phyloP scores from a whole-genome alignment of 2,888 invertebrate genomes.

The Acrobasis repandana region DNA sequence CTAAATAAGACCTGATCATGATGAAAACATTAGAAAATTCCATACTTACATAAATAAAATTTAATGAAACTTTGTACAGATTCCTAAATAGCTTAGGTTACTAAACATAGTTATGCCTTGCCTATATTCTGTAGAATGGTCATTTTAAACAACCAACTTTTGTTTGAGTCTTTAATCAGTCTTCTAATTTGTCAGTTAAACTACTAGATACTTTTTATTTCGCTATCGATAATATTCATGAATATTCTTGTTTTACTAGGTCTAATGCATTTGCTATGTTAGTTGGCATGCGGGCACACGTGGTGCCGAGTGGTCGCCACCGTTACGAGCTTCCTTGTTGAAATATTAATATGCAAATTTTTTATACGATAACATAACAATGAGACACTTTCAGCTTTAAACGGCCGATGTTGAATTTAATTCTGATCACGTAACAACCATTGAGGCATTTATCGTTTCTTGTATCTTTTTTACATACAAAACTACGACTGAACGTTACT shows the following conservation, averaged over 20 bases:
- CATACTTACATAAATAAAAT: too few relatives aligned
- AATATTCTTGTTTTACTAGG: slow-evolving; percentile 12
- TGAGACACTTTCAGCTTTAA: slow-evolving; percentile 22
- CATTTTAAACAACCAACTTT: too few relatives aligned
- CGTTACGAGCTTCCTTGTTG: slow-evolving; percentile 53
- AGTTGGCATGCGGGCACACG: slow-evolving; percentile 72
- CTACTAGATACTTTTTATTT: slow-evolving; percentile 4
- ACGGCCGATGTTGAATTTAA: neutral
- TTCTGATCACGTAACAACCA: neutral
- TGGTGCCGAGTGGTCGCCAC: slow-evolving; percentile 46
- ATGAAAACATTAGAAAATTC: too few relatives aligned
- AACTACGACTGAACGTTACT: too few relatives aligned
- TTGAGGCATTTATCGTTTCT: too few relatives aligned
- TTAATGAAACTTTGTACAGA: too few relatives aligned
- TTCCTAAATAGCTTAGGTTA: too few relatives aligned
- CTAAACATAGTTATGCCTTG: too few relatives aligned
- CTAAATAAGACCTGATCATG: too few relatives aligned
- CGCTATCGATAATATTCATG: slow-evolving; percentile 26
- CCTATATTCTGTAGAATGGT: too few relatives aligned
- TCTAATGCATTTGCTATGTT: slow-evolving; percentile 69
- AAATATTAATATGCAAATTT: slow-evolving; percentile 64
- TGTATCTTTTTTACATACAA: too few relatives aligned
- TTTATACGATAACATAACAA: slow-evolving; percentile 18
- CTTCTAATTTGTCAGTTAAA: neutral
- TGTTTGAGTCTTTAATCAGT: neutral